Conservation (phyloP, 2,797 vertebrate genomes). For the Hydrophis major region DNA sequence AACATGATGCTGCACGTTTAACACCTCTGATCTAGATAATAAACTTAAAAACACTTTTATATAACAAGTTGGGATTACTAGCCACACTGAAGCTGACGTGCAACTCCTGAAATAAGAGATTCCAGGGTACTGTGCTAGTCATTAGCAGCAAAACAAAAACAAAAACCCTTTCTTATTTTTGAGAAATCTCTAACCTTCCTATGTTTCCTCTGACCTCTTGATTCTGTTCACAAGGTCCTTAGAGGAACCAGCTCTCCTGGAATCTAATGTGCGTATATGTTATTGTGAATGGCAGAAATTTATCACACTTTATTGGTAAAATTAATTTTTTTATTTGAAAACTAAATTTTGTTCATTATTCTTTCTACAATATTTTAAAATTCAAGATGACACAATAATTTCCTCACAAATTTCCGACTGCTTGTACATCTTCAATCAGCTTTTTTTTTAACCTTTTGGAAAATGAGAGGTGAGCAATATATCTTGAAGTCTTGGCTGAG, state of each 20-base stretch:
- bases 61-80: not conserved
- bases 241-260: not conserved
- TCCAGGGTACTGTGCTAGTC: not conserved
- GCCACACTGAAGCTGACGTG: not conserved
- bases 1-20: too few relatives aligned
- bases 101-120: not conserved
- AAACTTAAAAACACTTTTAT: not conserved
- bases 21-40: not conserved
- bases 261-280: not conserved
- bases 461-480: not conserved
- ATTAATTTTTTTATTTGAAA: not conserved
- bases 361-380: not conserved
- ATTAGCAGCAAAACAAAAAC: not conserved
- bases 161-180: not conserved
- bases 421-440: not conserved
- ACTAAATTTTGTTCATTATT: not conserved
- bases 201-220: not conserved
- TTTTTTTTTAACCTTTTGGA: not conserved
- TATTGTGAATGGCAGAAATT: not conserved
- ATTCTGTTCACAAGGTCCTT: not conserved
- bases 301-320: not conserved
- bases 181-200: not conserved
- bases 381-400: not conserved
- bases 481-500: not conserved
- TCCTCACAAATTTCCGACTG: not conserved